A percentile compares a stretch with the other conserved stretches of the same genome.
Conservation (phyloP, 2,113 vertebrate genomes). For the Hydrolagus affinis region DNA sequence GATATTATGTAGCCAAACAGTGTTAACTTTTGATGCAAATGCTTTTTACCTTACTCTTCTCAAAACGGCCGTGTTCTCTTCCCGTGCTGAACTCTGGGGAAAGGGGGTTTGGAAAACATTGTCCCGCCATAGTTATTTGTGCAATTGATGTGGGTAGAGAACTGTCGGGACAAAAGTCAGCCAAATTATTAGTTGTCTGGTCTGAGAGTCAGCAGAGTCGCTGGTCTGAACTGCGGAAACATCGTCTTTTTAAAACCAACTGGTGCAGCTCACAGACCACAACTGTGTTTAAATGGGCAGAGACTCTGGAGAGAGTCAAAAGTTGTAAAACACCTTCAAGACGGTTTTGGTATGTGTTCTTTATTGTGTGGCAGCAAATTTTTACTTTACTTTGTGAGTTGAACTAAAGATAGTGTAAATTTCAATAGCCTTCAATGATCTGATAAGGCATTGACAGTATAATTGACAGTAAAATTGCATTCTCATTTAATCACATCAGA, state of each 20-base stretch:
- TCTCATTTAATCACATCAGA: neutral
- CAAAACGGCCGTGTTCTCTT: neutral
- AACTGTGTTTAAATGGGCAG: neutral
- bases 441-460: neutral
- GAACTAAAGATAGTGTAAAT: too few relatives aligned
- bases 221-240: neutral
- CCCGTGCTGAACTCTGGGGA: neutral
- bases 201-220: neutral
- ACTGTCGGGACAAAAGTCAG: neutral
- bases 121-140: neutral
- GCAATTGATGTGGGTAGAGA: conserved; percentile 1
- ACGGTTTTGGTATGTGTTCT: neutral
- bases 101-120: neutral
- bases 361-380: neutral
- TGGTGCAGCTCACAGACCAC: neutral
- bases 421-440: too few relatives aligned
- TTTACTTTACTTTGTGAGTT: neutral
- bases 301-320: neutral
- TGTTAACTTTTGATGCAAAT: neutral
- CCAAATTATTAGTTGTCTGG: conserved; percentile 2
- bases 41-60: neutral
- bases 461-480: neutral
- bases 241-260: neutral
- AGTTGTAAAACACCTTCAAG: neutral
- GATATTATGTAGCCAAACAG: neutral